A percentile compares a stretch with the other conserved stretches of the same genome.
These are phyloP conservation scores for Ormyrus nitidulus DNA, from an alignment of 2,888 invertebrate genomes.

Conservation along the genomic window DNA sequence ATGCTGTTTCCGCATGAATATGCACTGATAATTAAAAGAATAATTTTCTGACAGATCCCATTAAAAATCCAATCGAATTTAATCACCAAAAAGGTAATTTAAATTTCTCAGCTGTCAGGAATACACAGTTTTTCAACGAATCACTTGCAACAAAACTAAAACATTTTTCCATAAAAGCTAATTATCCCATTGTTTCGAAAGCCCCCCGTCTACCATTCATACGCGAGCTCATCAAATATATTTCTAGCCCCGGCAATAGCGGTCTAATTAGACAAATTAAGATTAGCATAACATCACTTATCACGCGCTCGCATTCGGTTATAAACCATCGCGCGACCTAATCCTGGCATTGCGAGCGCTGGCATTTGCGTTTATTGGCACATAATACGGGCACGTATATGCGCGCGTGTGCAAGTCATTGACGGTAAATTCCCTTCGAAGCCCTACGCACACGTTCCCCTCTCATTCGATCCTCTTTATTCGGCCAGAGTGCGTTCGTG, in stretches of 20 bases:
- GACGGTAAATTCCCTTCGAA: slow-evolving; percentile 39
- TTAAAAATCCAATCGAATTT: no score
- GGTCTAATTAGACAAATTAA: slow-evolving; percentile 12
- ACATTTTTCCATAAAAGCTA: no score
- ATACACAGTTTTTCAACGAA: no score
- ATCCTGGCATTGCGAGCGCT: slow-evolving; percentile 32
- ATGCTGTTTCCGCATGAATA: no score
- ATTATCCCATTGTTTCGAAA: no score
- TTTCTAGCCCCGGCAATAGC: background rate
- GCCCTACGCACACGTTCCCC: background rate
- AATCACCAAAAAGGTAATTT: no score
- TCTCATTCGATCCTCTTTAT: background rate
- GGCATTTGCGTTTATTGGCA: slow-evolving; percentile 37
- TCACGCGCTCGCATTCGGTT: slow-evolving; percentile 57
- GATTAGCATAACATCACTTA: slow-evolving; percentile 31
- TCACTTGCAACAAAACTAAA: no score
- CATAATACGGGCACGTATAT: background rate
- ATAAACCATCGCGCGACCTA: slow-evolving; percentile 55
- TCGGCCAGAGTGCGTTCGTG: background rate
- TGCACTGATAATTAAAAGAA: no score
- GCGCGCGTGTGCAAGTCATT: slow-evolving; percentile 8
- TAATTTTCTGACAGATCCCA: no score
- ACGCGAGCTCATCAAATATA: no score
- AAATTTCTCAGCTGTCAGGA: no score
- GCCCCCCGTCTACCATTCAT: no score